Percentiles rank a stretch among this genome's conserved stretches.
These are phyloP conservation scores for Cheumatopsyche charites DNA, from an alignment of 1,140 invertebrate genomes.

Conservation along the genomic window DNA sequence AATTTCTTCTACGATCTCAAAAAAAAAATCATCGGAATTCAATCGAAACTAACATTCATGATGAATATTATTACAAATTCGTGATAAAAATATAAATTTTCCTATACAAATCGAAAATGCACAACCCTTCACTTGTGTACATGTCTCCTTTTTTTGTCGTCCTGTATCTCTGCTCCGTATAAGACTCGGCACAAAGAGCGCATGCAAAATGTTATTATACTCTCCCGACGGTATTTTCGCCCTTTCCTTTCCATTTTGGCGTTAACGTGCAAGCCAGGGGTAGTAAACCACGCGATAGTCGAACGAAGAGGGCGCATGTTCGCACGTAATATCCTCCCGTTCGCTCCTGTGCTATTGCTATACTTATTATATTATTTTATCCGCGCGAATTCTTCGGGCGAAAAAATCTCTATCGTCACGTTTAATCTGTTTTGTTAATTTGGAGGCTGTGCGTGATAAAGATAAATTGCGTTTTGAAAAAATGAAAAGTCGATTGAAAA, in stretches of 20 bases:
- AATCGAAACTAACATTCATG: no score
- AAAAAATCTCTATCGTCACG: constrained; percentile 21
- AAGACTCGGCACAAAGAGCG: constrained; percentile 28
- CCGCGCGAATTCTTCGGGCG: background rate
- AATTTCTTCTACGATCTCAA: no score
- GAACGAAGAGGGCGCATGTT: constrained; percentile 16
- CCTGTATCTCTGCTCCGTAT: constrained; percentile 4
- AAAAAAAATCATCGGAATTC: no score
- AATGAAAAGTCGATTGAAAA: no score
- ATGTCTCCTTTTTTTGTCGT: background rate
- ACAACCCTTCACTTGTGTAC: background rate
- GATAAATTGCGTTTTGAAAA: no score
- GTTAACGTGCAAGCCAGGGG: constrained; percentile 35
- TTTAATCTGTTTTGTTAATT: constrained; percentile 20
- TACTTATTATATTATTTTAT: no score
- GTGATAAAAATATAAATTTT: no score
- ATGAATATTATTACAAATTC: no score
- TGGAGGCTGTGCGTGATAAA: background rate
- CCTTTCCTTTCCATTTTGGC: constrained; percentile 36
- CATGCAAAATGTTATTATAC: constrained; percentile 38
- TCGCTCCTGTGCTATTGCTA: background rate
- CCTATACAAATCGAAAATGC: no score
- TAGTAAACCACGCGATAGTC: constrained; percentile 27
- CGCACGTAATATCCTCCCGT: constrained; percentile 10
- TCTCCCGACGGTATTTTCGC: constrained; percentile 33